Conservation (phyloP, 2,113 vertebrate genomes). For the Corapipo altera region DNA sequence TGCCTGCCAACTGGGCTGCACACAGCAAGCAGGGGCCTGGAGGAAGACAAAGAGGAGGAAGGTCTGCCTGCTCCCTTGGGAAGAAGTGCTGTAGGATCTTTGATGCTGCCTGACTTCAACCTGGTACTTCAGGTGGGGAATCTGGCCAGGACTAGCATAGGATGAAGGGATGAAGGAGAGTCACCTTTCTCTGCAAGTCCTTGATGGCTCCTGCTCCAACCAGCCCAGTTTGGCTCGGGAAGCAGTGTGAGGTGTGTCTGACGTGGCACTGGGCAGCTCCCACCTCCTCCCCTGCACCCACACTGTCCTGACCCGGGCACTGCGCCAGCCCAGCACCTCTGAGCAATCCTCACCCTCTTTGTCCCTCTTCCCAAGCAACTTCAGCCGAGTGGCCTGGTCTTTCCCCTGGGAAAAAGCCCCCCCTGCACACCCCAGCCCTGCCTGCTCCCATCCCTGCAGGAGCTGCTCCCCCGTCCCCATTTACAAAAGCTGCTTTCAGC, state of each 20-base stretch:
- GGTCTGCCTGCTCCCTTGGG: neutral
- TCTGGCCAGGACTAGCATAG: rapidly evolving
- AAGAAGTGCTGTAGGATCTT: neutral
- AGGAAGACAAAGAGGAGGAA: neutral
- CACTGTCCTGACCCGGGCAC: rapidly evolving
- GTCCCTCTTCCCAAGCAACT: neutral
- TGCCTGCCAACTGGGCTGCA: neutral
- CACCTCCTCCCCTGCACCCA: neutral
- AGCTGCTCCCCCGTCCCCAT: neutral
- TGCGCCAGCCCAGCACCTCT: neutral
- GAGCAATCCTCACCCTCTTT: neutral
- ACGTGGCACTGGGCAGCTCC: neutral
- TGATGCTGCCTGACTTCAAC: rapidly evolving
- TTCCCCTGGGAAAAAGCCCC: neutral
- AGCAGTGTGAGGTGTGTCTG: rapidly evolving
- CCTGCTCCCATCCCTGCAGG: neutral
- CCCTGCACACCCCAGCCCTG: neutral
- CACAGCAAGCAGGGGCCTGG: neutral
- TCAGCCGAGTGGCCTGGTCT: rapidly evolving
- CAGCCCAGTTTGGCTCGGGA: rapidly evolving
- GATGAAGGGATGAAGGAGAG: too few species aligned
- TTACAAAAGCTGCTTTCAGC: constrained; percentile 51
- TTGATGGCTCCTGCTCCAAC: neutral
- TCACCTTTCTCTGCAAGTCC: neutral
- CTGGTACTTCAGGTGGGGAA: neutral